Conservation (phyloP, 2,797 vertebrate genomes). For the Cirrhinus molitorella region DNA sequence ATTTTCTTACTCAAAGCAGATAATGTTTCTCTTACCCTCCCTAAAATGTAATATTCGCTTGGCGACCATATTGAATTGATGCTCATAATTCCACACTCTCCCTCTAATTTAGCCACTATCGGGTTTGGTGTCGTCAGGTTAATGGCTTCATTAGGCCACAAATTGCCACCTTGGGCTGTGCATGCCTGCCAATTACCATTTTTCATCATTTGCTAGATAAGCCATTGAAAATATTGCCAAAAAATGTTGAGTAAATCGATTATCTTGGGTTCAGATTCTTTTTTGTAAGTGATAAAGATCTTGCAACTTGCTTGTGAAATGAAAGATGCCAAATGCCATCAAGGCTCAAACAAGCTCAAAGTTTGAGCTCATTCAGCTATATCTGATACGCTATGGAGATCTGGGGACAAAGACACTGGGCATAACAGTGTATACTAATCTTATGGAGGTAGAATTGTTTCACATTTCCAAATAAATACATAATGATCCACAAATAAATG, state of each 20-base stretch:
- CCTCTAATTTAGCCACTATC: slow-evolving; percentile 74
- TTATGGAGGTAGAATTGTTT: too few species aligned
- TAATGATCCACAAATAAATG: too few species aligned
- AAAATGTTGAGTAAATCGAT: slow-evolving; percentile 75
- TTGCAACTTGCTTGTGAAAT: slow-evolving; percentile 42
- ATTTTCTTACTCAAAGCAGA: slow-evolving; percentile 50
- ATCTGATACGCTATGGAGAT: background rate
- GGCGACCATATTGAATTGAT: slow-evolving; percentile 63
- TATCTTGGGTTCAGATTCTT: slow-evolving; percentile 67
- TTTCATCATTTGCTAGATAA: slow-evolving; percentile 78
- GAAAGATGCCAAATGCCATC: slow-evolving; percentile 13
- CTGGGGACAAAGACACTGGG: background rate
- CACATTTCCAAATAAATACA: too few species aligned
- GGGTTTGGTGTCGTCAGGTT: slow-evolving; percentile 79
- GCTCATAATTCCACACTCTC: slow-evolving; percentile 66
- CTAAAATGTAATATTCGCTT: slow-evolving; percentile 66
- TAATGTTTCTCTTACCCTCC: slow-evolving; percentile 55
- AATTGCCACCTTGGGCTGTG: slow-evolving; percentile 72
- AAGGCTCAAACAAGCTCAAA: slow-evolving; percentile 23
- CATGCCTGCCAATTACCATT: slow-evolving; percentile 71
- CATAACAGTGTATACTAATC: background rate
- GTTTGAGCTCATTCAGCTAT: slow-evolving; percentile 15
- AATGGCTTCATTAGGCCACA: slow-evolving; percentile 82
- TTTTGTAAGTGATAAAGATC: slow-evolving; percentile 64
- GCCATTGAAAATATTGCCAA: slow-evolving; percentile 69